Evolutionary conservation across 2,797 vertebrate genomes (phyloP), one percentile per base, ranked within the genome.

Genomic region (Trematomus bernacchii): DNA sequence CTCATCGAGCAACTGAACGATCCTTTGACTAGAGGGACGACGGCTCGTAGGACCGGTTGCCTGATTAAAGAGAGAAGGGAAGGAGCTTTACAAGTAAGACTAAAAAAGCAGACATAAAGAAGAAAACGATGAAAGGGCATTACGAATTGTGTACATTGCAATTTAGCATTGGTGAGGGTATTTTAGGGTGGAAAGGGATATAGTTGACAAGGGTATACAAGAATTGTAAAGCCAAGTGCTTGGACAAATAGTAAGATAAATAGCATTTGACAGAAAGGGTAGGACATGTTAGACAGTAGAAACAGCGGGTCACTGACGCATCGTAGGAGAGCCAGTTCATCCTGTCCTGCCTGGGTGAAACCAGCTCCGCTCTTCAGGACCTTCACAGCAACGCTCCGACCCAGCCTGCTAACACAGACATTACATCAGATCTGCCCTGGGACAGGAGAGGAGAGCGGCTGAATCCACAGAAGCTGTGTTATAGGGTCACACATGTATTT

Each of bases 1-100:
- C 82, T 97, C 94, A 0, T 97, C 96, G n/a, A 96, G 85, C 82
- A 97, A 90, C 80, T 78, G 91, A 71, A 96, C 78, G 0, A 97
- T 89, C 65, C 90, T 94, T 44, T 85, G 90, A 71, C 94, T 95
- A 58, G 91, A 87, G 4, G 3, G 84, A 44, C 95, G 94, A 13
- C 92, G 94, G 69, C 86, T 93, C 21, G 80, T 90, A 23, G 94
- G 93, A 50, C 94, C 93, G 46, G 86, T 89, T 60, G 95, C 94
- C 96, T 97, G 91, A 66, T 66, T 67, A 43, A 23, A 42, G 15
- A 66, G 50, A 76, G 37, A n/a, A 21, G 44, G 13, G 3, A 10
- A 63, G 30, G 50, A 5, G 19, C 33, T 7, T 37, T 37, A 37
- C 6, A 10, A 10, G 47, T 8, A n/a, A 37, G 33, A 37, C 8